Evolutionary conservation across 2,797 vertebrate genomes (phyloP), one percentile per base, ranked within the genome.

Genomic region (Aselliscus stoliczkanus): DNA sequence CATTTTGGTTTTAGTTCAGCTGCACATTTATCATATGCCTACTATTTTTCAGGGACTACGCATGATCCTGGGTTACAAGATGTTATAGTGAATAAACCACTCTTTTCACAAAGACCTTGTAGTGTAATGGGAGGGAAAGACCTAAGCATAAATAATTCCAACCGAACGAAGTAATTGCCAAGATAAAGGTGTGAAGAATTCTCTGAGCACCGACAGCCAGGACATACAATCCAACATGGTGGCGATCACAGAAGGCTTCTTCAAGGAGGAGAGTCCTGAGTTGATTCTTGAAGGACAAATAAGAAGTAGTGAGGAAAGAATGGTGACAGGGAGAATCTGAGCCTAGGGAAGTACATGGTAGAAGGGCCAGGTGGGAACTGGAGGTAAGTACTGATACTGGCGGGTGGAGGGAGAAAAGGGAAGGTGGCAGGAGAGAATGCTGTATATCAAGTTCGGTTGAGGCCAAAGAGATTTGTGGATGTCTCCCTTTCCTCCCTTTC

Each of bases 1-100:
- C n/a, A 77, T 58, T 52, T 73, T 77, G 37, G 20, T 86, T 93
- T 96, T 90, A 76, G 76, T 77, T 93, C 25, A 85, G 34, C 72
- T 31, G 58, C 1, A 54, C 18, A 50, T 31, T 79, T 83, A 73
- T 3, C 52, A 18, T 23, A 73, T 21, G 25, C 10, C n/a, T 67
- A 69, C 29, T n/a, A 34, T 91, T 72, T 95, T n/a, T 23, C 20
- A 72, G 5, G 17, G 54, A 83, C 31, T 72, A 64, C 14, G 27
- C 31, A 88, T 7, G 25, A 44, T n/a, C 9, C 0, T 54, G 72
- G 81, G 31, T 70, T 89, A 88, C 1, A 84, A 76, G 47, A 86
- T 15, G 37, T 15, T 67, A 54, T 21, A 56, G 67, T 42, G 81
- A 86, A 90, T 14, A 37, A 92, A 37, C 81, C 47, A 58, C 25